Evolutionary conservation across 1,140 invertebrate species (phyloP).

Genomic region (Zaprionus kolodkinae): DNA sequence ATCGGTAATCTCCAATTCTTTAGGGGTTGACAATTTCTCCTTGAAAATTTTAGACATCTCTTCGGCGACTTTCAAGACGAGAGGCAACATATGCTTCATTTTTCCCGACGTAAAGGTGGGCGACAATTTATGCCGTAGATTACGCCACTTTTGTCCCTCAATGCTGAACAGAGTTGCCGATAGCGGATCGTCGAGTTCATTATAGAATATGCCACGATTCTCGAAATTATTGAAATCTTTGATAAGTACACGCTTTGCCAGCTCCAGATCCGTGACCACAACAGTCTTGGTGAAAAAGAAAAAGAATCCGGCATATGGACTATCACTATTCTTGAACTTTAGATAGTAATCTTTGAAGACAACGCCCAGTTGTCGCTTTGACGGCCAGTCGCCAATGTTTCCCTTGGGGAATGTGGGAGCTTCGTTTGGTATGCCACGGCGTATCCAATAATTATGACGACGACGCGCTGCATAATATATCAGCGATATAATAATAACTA

Average conservation of each 20-base stretch:
- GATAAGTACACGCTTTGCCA: conserved; percentile 87
- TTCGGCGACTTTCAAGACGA: conserved; percentile 75
- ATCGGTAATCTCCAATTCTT: conserved; percentile 76
- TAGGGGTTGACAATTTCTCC: conserved; percentile 14
- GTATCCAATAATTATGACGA: conserved; percentile 72
- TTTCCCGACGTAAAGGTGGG: conserved; percentile 87
- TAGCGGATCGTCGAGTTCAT: conserved; percentile 85
- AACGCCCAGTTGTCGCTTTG: conserved; percentile 64
- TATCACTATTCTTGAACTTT: conserved; percentile 48
- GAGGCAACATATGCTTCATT: conserved; percentile 86
- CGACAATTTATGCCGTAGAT: conserved; percentile 85
- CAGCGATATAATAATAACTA: conserved; percentile 44
- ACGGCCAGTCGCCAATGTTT: conserved; percentile 78
- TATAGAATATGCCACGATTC: conserved; percentile 84
- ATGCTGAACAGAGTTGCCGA: conserved; percentile 84
- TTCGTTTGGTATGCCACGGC: conserved; percentile 64
- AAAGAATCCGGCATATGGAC: conserved; percentile 68
- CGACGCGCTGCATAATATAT: conserved; percentile 47
- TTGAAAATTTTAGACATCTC: conserved; percentile 73
- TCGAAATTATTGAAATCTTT: conserved; percentile 86
- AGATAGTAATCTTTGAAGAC: conserved; percentile 63
- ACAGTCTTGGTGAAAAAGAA: conserved; percentile 58
- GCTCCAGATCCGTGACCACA: conserved; percentile 85
- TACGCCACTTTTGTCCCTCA: conserved; percentile 86
- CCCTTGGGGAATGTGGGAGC: conserved; percentile 50